These are phyloP conservation scores for Branchinecta lindahli DNA, from an alignment of 1,140 invertebrate genomes.

Conservation along the genomic window DNA sequence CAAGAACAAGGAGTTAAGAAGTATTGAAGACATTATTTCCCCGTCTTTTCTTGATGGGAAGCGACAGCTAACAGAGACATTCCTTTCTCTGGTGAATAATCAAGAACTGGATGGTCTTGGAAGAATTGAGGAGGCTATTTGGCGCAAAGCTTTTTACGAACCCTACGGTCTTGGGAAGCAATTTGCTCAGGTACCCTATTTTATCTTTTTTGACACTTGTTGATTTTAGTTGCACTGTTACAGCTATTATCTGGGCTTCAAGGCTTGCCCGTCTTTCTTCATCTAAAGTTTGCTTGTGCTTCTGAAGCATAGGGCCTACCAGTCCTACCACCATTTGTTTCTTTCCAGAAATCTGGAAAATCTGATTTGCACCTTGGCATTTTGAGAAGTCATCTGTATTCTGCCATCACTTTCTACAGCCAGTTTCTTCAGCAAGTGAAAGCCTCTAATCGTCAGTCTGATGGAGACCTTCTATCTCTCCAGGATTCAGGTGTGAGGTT, in stretches of 20 bases:
- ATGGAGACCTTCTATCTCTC: background rate
- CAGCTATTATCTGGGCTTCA: no score
- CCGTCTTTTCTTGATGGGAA: background rate
- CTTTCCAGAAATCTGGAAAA: background rate
- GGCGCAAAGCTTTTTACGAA: background rate
- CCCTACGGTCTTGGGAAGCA: background rate
- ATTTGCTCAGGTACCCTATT: background rate
- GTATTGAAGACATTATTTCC: background rate
- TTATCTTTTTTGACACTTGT: no score
- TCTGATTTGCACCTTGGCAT: background rate
- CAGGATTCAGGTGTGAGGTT: background rate
- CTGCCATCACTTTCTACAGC: background rate
- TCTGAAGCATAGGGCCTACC: no score
- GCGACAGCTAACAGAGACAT: background rate
- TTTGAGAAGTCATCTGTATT: background rate
- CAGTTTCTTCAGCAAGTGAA: background rate
- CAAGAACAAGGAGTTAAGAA: background rate
- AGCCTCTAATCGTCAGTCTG: background rate
- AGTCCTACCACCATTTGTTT: background rate
- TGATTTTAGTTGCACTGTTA: no score
- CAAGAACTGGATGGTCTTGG: slow-evolving; percentile 3
- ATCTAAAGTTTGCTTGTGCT: no score
- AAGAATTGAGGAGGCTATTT: background rate
- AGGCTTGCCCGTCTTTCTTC: no score
- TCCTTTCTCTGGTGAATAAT: background rate